Base-by-base conservation (phyloP, 1,140 invertebrate genomes). In the Pseudomyrmex pallidus region DNA sequence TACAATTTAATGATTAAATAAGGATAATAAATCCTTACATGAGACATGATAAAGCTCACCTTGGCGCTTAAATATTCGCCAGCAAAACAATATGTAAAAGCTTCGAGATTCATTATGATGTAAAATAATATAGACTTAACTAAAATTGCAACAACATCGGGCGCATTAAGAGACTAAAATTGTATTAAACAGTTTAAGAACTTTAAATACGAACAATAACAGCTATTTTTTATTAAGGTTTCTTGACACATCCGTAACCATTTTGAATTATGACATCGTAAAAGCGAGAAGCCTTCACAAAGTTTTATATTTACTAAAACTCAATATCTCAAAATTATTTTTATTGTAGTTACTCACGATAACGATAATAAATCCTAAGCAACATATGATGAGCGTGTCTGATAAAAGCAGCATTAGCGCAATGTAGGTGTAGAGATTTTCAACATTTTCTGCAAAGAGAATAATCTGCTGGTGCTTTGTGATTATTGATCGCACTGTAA, bases 31-130 rank as follows among this genome's bases (percentile, higher is more conserved):
- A 13, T 52, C 0, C 1, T 8, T 17, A 35, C 63, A n/a, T 74
- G 35, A 35, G 5, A 35, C 35, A 3, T 56, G n/a, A 63, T 52
- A 10, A 44, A 74, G 1, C n/a, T 20, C 50, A 80, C 64, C 76
- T 80, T 80, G 1, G 54, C 54, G 17, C 48, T 86, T 0, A 86
- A 15, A 73, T 84, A 68, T 74, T 86, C 82, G 1, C 85, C 82
- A 5, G 17, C 44, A 9, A 72, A 84, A 10, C 82, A 86, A 44
- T 77, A 82, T 46, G 64, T 57, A 12, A 84, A 86, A 1, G 62
- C 56, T 13, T 84, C 82, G 5, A 66, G 7, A 1, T 80, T 84
- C 8, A 59, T 61, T 0, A 67, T 13, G 35, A 83, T 52, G 17
- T 77, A 83, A 17, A 52, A 83, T n/a, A 77, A 0, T 1, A 77